A percentile compares a stretch with the other conserved stretches of the same genome.
Conservation (phyloP, 92 coral and sea anemone genomes). For the Palythoa caribaeorum region DNA sequence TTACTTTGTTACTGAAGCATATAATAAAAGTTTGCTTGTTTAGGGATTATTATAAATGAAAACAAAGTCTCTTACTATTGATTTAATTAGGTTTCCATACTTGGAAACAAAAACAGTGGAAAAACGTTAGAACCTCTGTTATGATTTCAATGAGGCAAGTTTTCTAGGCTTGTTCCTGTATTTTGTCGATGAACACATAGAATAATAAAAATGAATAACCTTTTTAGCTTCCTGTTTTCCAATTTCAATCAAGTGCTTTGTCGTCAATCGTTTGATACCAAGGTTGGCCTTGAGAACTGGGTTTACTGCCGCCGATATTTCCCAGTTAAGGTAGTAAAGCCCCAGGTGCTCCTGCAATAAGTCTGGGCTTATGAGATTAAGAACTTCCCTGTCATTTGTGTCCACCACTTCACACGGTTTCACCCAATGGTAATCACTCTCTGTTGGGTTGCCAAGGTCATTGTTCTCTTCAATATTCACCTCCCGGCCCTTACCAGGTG, state of each 20-base stretch:
- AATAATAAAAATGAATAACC: conserved; percentile 6
- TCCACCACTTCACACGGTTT: conserved; percentile 82
- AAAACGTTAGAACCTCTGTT: no score
- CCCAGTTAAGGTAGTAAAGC: conserved; percentile 78
- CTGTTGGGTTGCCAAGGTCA: not conserved
- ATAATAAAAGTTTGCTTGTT: no score
- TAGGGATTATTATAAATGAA: no score
- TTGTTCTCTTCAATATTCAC: not conserved
- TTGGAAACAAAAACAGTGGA: no score
- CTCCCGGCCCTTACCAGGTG: not conserved
- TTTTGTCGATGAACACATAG: not conserved
- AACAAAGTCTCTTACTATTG: no score
- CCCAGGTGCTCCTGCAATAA: conserved; percentile 76
- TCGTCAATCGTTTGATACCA: conserved; percentile 80
- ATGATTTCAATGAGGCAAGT: no score
- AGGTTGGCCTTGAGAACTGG: conserved; percentile 82
- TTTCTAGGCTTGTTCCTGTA: no score
- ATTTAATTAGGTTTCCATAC: no score
- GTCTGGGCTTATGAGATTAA: conserved; percentile 65
- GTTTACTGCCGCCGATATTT: conserved; percentile 69
- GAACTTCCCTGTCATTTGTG: conserved; percentile 67
- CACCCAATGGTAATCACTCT: conserved; percentile 68
- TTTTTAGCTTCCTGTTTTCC: conserved; percentile 67
- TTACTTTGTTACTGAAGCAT: no score
- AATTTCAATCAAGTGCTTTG: conserved; percentile 83